These are phyloP conservation scores for Metridium senile DNA, from an alignment of 92 coral and sea anemone species.

Conservation along the genomic window DNA sequence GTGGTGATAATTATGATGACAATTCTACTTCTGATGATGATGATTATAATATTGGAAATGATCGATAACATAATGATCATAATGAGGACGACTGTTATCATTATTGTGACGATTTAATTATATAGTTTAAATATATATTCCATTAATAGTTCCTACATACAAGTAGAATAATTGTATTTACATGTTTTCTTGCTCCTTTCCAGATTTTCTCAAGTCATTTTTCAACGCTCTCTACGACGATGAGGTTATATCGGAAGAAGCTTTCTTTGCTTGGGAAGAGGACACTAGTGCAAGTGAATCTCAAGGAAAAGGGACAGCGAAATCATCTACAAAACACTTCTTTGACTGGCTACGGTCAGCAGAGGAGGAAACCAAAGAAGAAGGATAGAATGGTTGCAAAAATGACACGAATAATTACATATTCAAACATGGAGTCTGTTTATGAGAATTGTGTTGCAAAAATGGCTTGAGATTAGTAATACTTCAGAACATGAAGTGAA, in stretches of 20 bases:
- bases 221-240: conserved; percentile 87
- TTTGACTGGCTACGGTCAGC: conserved; percentile 90
- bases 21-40: no score
- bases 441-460: not conserved
- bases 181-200: no score
- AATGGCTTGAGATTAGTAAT: not conserved
- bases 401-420: not conserved
- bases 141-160: no score
- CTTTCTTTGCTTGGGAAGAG: conserved; percentile 70
- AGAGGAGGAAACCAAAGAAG: conserved; percentile 71
- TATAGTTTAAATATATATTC: no score
- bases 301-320: conserved; percentile 80
- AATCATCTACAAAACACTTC: conserved; percentile 62
- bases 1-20: no score
- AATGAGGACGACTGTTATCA: no score
- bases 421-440: not conserved
- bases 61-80: no score
- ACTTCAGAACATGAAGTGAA: not conserved
- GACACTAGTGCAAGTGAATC: conserved; percentile 48
- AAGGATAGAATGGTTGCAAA: conserved; percentile 3
- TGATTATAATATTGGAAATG: no score
- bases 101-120: no score
- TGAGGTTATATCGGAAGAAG: conserved; percentile 78
- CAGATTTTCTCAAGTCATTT: conserved; percentile 69
- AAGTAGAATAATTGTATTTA: no score